Conservation (phyloP, 2,113 vertebrate species). For the Pelecanoides urinatrix region DNA sequence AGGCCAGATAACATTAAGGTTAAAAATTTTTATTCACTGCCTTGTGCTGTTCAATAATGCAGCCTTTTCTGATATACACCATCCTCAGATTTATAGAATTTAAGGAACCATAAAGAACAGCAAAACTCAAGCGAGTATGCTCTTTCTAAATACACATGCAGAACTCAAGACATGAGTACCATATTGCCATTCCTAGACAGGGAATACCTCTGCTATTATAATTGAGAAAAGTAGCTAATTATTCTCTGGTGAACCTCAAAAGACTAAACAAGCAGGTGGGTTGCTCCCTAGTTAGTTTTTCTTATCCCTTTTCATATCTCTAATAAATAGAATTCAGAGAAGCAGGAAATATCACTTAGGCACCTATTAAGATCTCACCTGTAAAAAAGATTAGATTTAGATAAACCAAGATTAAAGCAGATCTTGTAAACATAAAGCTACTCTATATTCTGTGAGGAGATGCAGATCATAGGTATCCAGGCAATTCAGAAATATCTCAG, state of each 20-base stretch:
- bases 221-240: background rate
- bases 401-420: background rate
- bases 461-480: accelerated
- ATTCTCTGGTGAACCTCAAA: background rate
- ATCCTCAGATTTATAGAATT: background rate
- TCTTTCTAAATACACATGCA: background rate
- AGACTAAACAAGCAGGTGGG: background rate
- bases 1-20: background rate
- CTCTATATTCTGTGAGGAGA: background rate
- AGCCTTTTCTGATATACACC: background rate
- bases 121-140: accelerated
- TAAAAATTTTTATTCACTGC: background rate
- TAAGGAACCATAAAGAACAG: background rate
- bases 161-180: background rate
- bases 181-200: background rate
- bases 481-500: background rate
- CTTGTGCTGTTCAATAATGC: background rate
- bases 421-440: background rate
- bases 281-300: background rate
- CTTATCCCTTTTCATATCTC: background rate
- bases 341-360: background rate
- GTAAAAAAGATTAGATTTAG: background rate
- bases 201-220: background rate
- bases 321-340: background rate
- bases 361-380: background rate